Evolutionary conservation across 1,140 invertebrate species (phyloP).

Genomic region (Sweltsa coloradensis): DNA sequence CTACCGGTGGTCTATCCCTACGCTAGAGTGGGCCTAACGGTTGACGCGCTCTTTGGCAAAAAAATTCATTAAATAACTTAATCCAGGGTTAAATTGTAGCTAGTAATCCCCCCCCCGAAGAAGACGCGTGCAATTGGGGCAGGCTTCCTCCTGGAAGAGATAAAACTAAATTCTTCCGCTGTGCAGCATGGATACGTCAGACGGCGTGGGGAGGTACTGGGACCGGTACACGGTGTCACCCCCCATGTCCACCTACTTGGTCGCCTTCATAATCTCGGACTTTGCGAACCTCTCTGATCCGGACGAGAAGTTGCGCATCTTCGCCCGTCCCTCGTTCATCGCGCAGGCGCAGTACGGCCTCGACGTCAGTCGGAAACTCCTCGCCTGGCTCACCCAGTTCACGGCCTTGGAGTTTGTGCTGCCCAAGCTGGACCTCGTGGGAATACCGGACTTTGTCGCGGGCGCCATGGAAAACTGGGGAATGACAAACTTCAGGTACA

Average conservation of each 20-base stretch:
- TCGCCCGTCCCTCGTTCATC: slow-evolving; percentile 54
- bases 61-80: too few relatives aligned
- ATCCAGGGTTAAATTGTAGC: too few relatives aligned
- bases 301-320: slow-evolving; percentile 37
- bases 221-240: slow-evolving; percentile 52
- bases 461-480: slow-evolving; percentile 37
- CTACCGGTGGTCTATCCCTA: too few relatives aligned
- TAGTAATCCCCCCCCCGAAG: too few relatives aligned
- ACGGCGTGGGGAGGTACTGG: too few relatives aligned
- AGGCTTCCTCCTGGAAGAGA: too few relatives aligned
- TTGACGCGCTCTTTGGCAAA: too few relatives aligned
- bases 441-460: slow-evolving; percentile 49
- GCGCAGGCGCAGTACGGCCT: slow-evolving; percentile 44
- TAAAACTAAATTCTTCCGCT: too few relatives aligned
- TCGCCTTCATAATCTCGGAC: slow-evolving; percentile 61
- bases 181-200: too few relatives aligned
- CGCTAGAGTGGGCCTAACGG: too few relatives aligned
- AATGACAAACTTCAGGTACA: slow-evolving; percentile 38
- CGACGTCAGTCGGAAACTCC: slow-evolving; percentile 35
- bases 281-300: slow-evolving; percentile 26
- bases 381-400: slow-evolving; percentile 33
- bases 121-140: too few relatives aligned
- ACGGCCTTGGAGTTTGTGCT: slow-evolving; percentile 28
- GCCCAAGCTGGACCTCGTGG: slow-evolving; percentile 53
- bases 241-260: slow-evolving; percentile 61